Conservation (phyloP, 2,113 vertebrate species). For the Ctenodactylus gundi region DNA sequence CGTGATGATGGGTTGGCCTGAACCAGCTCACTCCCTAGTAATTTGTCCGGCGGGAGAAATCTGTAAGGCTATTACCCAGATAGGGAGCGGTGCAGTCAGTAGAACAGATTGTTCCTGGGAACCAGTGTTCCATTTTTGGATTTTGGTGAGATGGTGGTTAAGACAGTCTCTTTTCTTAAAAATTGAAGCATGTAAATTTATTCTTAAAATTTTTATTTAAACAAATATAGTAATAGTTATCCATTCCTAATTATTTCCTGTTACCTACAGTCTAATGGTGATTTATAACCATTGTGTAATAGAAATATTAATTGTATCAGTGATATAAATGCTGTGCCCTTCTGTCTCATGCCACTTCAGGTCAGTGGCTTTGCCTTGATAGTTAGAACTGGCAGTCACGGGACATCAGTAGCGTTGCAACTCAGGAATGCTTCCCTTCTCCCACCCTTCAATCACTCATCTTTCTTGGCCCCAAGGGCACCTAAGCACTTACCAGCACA, state of each 20-base stretch:
- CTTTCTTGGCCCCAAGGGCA: neutral
- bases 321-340: neutral
- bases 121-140: neutral
- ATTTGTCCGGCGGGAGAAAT: slow-evolving; percentile 15
- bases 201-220: neutral
- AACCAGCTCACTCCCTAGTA: neutral
- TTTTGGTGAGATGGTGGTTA: neutral
- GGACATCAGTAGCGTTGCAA: neutral
- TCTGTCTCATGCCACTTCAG: neutral
- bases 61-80: accelerated
- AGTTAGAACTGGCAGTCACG: neutral
- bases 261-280: neutral
- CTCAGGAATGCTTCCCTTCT: neutral
- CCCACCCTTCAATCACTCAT: neutral
- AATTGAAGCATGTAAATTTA: neutral
- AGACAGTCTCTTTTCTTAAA: neutral
- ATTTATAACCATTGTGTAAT: neutral
- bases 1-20: neutral
- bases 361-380: neutral
- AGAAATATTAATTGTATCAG: neutral
- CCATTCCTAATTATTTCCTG: neutral
- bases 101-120: neutral
- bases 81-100: neutral
- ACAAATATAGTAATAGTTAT: neutral
- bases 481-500: neutral